Percentiles rank a stretch among this genome's conserved stretches.
phyloP scores from a whole-genome alignment of 2,113 vertebrate species.

The Megalops atlanticus region DNA sequence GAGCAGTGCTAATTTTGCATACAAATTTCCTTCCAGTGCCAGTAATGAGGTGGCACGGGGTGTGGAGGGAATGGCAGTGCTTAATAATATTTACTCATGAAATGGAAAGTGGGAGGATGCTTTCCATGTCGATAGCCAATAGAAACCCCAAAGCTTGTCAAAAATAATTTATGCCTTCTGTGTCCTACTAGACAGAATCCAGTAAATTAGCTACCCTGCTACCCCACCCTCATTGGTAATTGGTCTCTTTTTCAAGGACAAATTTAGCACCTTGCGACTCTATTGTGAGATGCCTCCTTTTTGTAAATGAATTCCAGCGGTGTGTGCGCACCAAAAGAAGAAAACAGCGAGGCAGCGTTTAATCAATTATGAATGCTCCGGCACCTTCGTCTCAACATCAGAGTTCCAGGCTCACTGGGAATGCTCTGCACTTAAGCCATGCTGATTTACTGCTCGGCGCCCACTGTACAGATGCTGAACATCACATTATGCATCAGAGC shows the following conservation, averaged over 20 bases:
- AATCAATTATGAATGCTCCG: slow-evolving; percentile 55
- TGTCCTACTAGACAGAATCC: background rate
- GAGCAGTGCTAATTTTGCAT: slow-evolving; percentile 31
- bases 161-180: slow-evolving; percentile 11
- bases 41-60: slow-evolving; percentile 16
- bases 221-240: slow-evolving; percentile 1
- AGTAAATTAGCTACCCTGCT: slow-evolving; percentile 19
- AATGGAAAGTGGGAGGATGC: slow-evolving; percentile 5
- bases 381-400: slow-evolving; percentile 47
- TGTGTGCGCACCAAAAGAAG: slow-evolving; percentile 38
- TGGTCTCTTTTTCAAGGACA: slow-evolving; percentile 31
- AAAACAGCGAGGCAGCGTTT: slow-evolving; percentile 42
- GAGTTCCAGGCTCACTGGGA: slow-evolving; percentile 25
- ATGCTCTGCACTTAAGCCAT: slow-evolving; percentile 39
- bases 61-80: background rate
- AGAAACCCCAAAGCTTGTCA: slow-evolving; percentile 11
- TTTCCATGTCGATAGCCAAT: slow-evolving; percentile 15
- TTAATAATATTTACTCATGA: background rate
- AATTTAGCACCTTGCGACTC: slow-evolving; percentile 13
- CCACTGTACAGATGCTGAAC: slow-evolving; percentile 62
- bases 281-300: slow-evolving; percentile 33
- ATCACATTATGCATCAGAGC: slow-evolving; percentile 58
- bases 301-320: slow-evolving; percentile 53
- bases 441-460: slow-evolving; percentile 63
- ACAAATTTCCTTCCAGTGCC: slow-evolving; percentile 37